Evolutionary conservation across 2,797 vertebrate genomes (phyloP).

Genomic region (Propithecus perrieri): DNA sequence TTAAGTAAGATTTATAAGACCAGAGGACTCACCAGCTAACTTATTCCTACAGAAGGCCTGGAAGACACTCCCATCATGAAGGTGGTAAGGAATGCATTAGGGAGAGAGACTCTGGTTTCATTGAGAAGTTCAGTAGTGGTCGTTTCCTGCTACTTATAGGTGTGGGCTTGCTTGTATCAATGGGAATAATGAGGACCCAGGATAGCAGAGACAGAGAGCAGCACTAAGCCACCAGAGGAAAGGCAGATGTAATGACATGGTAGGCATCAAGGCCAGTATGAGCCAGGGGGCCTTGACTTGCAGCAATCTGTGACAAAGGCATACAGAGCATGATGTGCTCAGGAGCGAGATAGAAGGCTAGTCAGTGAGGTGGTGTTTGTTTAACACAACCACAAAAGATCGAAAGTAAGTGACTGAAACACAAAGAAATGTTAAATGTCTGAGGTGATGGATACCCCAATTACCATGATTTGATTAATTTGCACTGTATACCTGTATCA

Average conservation of each 20-base stretch:
- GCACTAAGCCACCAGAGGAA: neutral
- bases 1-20: neutral
- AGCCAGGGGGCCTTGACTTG: neutral
- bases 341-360: neutral
- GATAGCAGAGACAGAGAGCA: neutral
- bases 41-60: neutral
- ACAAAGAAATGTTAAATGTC: neutral
- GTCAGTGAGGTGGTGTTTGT: neutral
- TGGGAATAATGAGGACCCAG: neutral
- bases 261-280: neutral
- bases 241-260: neutral
- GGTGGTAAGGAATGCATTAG: neutral
- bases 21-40: neutral
- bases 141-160: neutral
- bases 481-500: neutral
- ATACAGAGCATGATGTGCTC: too few relatives aligned
- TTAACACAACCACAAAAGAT: neutral
- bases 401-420: neutral
- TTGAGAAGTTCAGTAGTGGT: neutral
- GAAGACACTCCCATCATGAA: neutral
- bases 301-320: neutral
- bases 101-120: neutral
- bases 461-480: neutral
- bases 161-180: neutral
- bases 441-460: neutral